Evolutionary conservation across 2,113 vertebrate species (phyloP), one percentile per base, ranked within the genome.

Genomic region (Spea bombifrons): DNA sequence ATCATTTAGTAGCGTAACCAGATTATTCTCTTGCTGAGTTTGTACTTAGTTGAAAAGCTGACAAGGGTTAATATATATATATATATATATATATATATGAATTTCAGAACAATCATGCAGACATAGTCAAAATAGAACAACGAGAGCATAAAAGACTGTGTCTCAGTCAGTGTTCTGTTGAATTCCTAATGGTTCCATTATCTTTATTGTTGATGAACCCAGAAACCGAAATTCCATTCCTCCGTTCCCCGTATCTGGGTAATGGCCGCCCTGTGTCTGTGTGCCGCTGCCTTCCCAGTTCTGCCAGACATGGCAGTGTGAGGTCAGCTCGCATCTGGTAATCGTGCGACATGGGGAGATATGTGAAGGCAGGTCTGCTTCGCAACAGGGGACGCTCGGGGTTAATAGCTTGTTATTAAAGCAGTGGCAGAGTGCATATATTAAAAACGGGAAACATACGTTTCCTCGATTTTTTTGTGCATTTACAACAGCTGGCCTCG

Each of bases 401-500:
- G 55, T 59, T 59, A 59, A 59, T 59, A 12, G 12, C 55, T 59
- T 59, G 55, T 59, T 59, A 59, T 59, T 59, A 59, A 59, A 59
- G 55, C 55, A 59, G 15, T 13, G 55, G 55, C 55, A 12, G 10
- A 13, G 12, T 12, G 55, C 10, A 59, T 59, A 13, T 59, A 59
- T 59, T 59, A 59, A 59, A 59, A 59, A 12, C 2, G 30, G 30
- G 30, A 30, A 30, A 30, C 30, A 2, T 30, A 30, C 2, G 30
- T 30, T 30, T 30, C 30, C 30, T 30, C 30, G 30, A 7, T 52
- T 52, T 52, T 52, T 52, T 52, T 52, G 50, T 52, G 50, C 50
- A 52, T 52, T 52, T 1, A 52, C 6, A 10, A 52, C 9, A 52
- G 6, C 9, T 52, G 50, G 50, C 50, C 30, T 2, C 30, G 30